Evolutionary conservation across 2,888 invertebrate genomes (phyloP), one percentile per base, ranked within the genome.

Genomic region (Hydraecia micacea): DNA sequence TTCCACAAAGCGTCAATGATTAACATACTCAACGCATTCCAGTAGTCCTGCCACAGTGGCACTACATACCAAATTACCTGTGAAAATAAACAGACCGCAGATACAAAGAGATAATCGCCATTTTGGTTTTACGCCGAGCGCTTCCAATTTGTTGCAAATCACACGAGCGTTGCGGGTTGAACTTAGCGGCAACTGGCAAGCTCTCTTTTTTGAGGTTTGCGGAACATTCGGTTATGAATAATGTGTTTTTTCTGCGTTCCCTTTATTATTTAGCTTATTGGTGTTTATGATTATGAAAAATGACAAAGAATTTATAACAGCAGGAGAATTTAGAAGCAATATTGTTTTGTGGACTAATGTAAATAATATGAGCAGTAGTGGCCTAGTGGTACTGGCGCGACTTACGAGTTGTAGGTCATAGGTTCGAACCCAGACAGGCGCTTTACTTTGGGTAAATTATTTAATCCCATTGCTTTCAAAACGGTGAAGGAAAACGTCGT

Each of bases 141-240:
- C 75, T 82, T 73, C 81, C 84, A 89, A 88, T 89, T 88, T 81
- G 86, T 82, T 83, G 86, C 84, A 81, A 89, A 87, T 87, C 86
- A 85, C 81, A 80, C 81, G 32, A 73, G 65, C n/a, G 6, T 63
- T 81, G 75, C n/a, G 63, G 79, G 73, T 60, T 70, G n/a, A 77
- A 77, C 77, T 79, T 74, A 73, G 70, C 68, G 52, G 66, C n/a
- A n/a, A n/a, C n/a, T n/a, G n/a, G n/a, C 0, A 55, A 32, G 32
- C 55, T 73, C 46, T 39, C 39, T 58, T 46, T 65, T 82, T 80
- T 77, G 65, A 42, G 63, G 32, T 58, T 66, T 60, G 25, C 15
- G 28, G 15, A 60, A 63, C 13, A 72, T 13, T 66, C 15, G 28
- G 32, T 46, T 52, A 39, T 39, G 42, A 36, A 6, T 36, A 18